Evolutionary conservation across 2,113 vertebrate species (phyloP).

Genomic region (Mustela nigripes): DNA sequence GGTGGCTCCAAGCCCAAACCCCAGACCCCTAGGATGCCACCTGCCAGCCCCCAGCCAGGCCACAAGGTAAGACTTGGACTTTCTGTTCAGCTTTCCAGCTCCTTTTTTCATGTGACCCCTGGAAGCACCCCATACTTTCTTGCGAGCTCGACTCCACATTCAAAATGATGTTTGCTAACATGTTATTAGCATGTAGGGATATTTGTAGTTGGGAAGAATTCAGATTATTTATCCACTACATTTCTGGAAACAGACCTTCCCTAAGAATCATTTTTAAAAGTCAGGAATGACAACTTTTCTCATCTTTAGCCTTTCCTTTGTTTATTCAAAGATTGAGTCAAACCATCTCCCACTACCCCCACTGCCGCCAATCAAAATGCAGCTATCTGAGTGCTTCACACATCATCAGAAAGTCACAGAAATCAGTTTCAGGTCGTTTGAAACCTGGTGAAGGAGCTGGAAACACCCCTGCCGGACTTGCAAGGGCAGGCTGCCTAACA

Average conservation of each 20-base stretch:
- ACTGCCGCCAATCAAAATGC: not conserved
- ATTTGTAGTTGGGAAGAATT: not conserved
- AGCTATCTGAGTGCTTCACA: not conserved
- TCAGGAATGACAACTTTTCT: not conserved
- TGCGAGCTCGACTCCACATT: not conserved
- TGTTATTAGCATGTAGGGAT: not conserved
- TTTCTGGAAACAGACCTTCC: slow-evolving; percentile 33
- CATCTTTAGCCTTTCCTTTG: not conserved
- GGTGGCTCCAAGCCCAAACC: too few relatives aligned
- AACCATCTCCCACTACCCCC: not conserved
- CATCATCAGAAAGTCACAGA: not conserved
- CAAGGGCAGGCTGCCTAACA: not conserved
- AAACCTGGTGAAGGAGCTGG: not conserved
- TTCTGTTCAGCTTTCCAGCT: not conserved
- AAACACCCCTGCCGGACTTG: too few relatives aligned
- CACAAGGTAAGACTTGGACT: not conserved
- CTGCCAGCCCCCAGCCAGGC: rapidly evolving
- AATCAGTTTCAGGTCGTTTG: not conserved
- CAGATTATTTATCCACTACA: not conserved
- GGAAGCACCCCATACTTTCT: not conserved
- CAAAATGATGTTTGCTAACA: not conserved
- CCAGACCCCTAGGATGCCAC: not conserved
- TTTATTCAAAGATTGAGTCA: not conserved
- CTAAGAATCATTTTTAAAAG: not conserved
- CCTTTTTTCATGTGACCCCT: not conserved